These are phyloP conservation scores for Pavo muticus DNA, from an alignment of 2,113 vertebrate genomes.

Conservation along the genomic window DNA sequence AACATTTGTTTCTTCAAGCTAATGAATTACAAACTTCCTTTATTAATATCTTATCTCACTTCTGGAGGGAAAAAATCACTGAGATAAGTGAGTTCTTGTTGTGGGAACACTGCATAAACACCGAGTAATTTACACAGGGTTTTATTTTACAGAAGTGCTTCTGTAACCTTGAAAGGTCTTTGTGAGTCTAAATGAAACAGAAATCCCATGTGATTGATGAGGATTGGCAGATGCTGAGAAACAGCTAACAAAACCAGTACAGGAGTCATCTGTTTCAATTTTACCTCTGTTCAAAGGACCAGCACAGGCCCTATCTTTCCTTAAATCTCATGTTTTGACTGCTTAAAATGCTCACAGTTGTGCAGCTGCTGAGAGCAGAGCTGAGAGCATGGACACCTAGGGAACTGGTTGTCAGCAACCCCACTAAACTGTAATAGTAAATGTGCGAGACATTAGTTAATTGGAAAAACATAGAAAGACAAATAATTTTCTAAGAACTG, in stretches of 20 bases:
- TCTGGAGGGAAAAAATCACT: background rate
- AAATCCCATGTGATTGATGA: background rate
- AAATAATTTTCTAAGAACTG: background rate
- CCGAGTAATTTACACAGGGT: background rate
- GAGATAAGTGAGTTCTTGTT: background rate
- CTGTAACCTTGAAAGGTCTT: background rate
- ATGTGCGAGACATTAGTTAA: background rate
- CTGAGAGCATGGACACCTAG: background rate
- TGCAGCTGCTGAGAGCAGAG: background rate
- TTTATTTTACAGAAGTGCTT: background rate
- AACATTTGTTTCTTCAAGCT: background rate
- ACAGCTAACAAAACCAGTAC: background rate
- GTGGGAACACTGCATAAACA: background rate
- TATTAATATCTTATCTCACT: accelerated
- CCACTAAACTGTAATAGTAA: background rate
- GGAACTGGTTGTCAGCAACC: background rate
- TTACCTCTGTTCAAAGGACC: background rate
- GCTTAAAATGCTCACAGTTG: background rate
- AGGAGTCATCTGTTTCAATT: constrained; percentile 1
- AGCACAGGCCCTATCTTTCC: background rate
- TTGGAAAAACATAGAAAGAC: background rate
- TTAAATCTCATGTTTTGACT: background rate
- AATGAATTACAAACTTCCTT: background rate
- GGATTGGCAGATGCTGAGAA: background rate
- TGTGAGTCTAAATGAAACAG: background rate